Evolutionary conservation across 64 coral and sea anemone genomes (phyloP), one percentile per base, ranked within the genome.

Genomic region (Platygyra sinensis): DNA sequence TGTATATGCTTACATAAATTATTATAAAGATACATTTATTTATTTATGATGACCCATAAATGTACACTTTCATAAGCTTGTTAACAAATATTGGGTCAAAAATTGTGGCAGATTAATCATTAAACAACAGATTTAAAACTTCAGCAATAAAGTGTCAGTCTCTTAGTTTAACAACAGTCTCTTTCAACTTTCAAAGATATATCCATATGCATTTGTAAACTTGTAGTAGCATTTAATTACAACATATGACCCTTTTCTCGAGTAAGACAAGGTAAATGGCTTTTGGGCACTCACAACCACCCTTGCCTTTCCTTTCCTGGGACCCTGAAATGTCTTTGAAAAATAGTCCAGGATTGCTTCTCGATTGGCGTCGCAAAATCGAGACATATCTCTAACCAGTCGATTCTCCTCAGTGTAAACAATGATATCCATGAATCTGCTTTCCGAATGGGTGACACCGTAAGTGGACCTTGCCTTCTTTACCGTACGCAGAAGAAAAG

Each of bases 1-100:
- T 55, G 72, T 73, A 86, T 64, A n/a, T n/a, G n/a, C n/a, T n/a
- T n/a, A n/a, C n/a, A n/a, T n/a, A n/a, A n/a, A n/a, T n/a, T n/a
- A n/a, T n/a, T n/a, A 75, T 87, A 87, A 87, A 87, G 72, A 75
- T 1, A 75, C 86, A 74, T 87, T 87, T 87, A 87, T 87, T 87
- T 87, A 87, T 52, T 87, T 27, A 71, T 75, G 86, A 74, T 87
- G 72, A 87, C 72, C 72, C 49, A 75, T 75, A 87, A 87, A 72
- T 72, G 49, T n/a, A 72, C 30, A 71, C 30, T 86, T 75, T 46
- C 32, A 38, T 76, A 76, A 49, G 0, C 36, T 76, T 76, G 73
- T 76, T 17, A 19, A 76, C 49, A 76, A 76, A 76, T 76, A 76
- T 76, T 76, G 74, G 74, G 74, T 76, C 83, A 87, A 57, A 71